Evolutionary conservation across 2,888 invertebrate species (phyloP), one percentile per base, ranked within the genome.

Genomic region (Chalcis sispes): DNA sequence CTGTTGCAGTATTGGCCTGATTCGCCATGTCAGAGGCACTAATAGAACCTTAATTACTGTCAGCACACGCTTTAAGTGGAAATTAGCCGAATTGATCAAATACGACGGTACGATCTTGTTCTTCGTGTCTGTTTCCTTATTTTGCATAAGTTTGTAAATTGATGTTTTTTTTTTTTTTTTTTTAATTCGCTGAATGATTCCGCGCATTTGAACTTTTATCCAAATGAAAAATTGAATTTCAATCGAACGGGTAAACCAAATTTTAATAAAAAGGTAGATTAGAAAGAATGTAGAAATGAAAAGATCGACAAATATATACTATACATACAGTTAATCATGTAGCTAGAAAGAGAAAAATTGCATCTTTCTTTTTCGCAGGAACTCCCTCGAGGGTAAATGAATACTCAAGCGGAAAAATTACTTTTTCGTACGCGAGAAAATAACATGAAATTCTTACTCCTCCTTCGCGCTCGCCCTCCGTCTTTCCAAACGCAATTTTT

Each of bases 21-120:
- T 59, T 69, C 23, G 8, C 15, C 42, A 15, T 2, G 42, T 0
- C 20, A 8, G 4, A n/a, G 32, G 25, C 32, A 25, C 25, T 48
- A 59, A 59, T 69, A 58, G 48, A 50, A 48, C 29, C 32, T 69
- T 69, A 69, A 69, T 69, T 69, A 50, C 48, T 18, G 32, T n/a
- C 23, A 69, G 58, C n/a, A 46, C 46, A 29, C 20, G 27, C 27
- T n/a, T 42, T 56, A 27, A 56, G 20, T 59, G 25, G 42, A 69
- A 69, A 69, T 69, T 69, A 50, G 15, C 7, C 13, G 18, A n/a
- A 59, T 36, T 50, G 59, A 69, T 69, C 59, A 48, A 32, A 48
- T 48, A 48, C 46, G 13, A 40, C 8, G 5, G 15, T 20, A n/a
- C 20, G 29, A 29, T 46, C 58, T 46, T 23, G 13, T 5, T 15